These are phyloP conservation scores for Pseudomyrmex concolor DNA, from an alignment of 1,140 invertebrate species.

Conservation along the genomic window DNA sequence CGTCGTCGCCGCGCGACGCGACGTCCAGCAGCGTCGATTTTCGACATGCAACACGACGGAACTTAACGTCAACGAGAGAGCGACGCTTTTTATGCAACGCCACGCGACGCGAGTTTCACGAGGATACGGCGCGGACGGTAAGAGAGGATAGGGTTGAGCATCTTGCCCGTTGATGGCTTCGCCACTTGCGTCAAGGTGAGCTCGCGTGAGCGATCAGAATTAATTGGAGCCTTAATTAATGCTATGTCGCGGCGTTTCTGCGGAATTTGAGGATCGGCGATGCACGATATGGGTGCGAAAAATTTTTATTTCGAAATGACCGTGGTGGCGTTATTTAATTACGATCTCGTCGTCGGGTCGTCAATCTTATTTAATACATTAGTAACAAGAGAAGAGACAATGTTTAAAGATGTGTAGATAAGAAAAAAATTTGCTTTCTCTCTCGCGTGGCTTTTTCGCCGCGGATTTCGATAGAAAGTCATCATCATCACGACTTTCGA, in stretches of 20 bases:
- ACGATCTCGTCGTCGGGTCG: neutral
- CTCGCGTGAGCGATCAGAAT: constrained; percentile 36
- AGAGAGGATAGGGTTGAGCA: neutral
- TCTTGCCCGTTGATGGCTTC: neutral
- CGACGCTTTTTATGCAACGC: constrained; percentile 20
- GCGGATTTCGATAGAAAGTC: no score
- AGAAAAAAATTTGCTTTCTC: no score
- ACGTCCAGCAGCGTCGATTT: neutral
- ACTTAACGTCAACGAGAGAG: neutral
- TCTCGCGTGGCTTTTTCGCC: no score
- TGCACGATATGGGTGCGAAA: neutral
- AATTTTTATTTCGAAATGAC: neutral
- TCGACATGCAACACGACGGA: no score
- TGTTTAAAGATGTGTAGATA: no score
- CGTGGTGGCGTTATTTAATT: neutral
- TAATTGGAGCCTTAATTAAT: constrained; percentile 52
- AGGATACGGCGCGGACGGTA: neutral
- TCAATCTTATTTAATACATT: neutral
- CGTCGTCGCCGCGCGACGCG: no score
- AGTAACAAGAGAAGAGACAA: no score
- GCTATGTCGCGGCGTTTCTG: no score
- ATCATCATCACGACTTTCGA: no score
- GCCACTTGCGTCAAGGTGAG: neutral
- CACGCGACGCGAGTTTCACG: constrained; percentile 5
- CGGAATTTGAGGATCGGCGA: constrained; percentile 40